These are phyloP conservation scores for Amphiprion clarkii DNA, from an alignment of 2,797 vertebrate genomes.

Conservation along the genomic window DNA sequence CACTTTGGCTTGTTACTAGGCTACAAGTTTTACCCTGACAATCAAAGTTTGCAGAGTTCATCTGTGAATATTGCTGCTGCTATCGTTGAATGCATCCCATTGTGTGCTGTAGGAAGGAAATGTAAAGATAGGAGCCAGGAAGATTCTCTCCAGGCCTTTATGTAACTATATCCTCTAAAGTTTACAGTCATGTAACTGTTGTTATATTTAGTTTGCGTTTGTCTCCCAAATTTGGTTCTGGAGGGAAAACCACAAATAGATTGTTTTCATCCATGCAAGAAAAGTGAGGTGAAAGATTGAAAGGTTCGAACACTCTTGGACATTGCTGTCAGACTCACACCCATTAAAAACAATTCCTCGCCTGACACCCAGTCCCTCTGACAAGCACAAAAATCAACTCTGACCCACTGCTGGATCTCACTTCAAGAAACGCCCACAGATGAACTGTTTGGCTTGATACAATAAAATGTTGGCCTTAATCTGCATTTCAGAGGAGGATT, in stretches of 20 bases:
- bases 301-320: conserved; percentile 3
- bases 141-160: background rate
- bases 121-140: conserved; percentile 1
- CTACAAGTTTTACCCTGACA: conserved; percentile 60
- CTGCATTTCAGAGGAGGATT: conserved; percentile 60
- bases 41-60: conserved; percentile 45
- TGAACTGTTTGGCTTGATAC: conserved; percentile 39
- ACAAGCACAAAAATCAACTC: conserved; percentile 51
- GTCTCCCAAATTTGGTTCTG: conserved; percentile 5
- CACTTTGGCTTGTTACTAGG: conserved; percentile 68
- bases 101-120: conserved; percentile 8
- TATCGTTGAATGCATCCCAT: conserved; percentile 14
- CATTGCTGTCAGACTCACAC: conserved; percentile 32
- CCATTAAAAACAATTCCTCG: conserved; percentile 48
- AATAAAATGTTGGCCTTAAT: conserved; percentile 47
- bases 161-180: background rate
- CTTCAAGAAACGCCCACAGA: conserved; percentile 68
- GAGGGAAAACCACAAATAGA: background rate
- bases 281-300: conserved; percentile 32
- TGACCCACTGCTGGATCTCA: conserved; percentile 61
- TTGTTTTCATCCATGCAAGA: conserved; percentile 6
- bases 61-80: conserved; percentile 23
- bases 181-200: conserved; percentile 1
- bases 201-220: conserved; percentile 22
- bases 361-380: conserved; percentile 53